Percentiles rank a stretch among this genome's conserved stretches.
These are phyloP conservation scores for Drosophila burlai DNA, from an alignment of 1,140 invertebrate genomes.

Conservation along the genomic window DNA sequence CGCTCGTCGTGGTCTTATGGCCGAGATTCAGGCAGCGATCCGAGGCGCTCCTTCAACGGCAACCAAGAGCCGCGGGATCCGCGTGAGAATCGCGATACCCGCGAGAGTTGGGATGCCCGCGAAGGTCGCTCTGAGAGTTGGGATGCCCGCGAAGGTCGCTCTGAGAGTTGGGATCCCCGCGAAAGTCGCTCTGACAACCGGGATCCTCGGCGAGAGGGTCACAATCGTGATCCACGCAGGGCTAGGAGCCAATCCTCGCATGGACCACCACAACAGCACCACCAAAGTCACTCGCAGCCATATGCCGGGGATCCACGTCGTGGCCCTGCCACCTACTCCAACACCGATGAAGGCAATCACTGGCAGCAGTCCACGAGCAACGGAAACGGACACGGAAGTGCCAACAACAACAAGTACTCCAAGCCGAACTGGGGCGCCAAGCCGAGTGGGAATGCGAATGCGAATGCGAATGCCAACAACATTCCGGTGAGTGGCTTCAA, in stretches of 20 bases:
- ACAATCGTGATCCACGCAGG: slow-evolving; percentile 17
- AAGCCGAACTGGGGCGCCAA: neutral
- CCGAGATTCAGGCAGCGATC: neutral
- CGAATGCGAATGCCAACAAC: neutral
- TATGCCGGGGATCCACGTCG: slow-evolving; percentile 15
- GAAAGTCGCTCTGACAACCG: neutral
- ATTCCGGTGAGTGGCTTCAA: neutral
- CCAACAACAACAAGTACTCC: neutral
- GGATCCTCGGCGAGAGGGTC: neutral
- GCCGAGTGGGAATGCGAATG: neutral
- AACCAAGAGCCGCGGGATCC: slow-evolving; percentile 1
- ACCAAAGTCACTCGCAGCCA: neutral
- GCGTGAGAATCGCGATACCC: neutral
- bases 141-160: neutral
- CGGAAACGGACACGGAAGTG: neutral
- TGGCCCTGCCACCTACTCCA: neutral
- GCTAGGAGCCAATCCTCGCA: neutral
- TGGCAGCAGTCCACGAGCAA: slow-evolving; percentile 21
- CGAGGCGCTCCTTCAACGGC: neutral
- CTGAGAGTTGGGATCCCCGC: neutral
- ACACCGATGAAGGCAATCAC: slow-evolving; percentile 2
- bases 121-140: neutral
- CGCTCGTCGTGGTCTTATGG: neutral
- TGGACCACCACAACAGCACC: slow-evolving; percentile 4
- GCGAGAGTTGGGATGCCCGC: neutral